phyloP scores from a whole-genome alignment of 2,888 invertebrate genomes.

The Shargacucullia verbasci region DNA sequence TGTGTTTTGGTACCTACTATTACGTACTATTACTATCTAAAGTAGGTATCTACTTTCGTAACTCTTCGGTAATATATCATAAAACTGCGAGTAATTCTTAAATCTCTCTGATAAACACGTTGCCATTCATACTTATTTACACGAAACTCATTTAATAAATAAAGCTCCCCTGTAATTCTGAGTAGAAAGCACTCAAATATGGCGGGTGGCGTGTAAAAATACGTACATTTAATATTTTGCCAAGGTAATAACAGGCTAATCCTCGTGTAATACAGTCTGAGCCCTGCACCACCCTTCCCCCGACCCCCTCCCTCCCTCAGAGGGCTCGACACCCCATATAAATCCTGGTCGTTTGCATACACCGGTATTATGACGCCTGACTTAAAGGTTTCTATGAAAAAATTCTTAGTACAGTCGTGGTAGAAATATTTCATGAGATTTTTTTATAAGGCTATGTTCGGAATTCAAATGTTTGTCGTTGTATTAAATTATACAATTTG shows the following conservation, averaged over 20 bases:
- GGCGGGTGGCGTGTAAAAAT: conserved; percentile 32
- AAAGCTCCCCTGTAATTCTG: conserved; percentile 28
- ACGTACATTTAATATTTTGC: conserved; percentile 52
- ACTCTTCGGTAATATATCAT: too few species aligned
- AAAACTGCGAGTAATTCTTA: too few species aligned
- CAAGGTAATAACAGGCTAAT: conserved; percentile 63
- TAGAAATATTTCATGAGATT: not conserved
- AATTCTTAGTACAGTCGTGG: conserved; percentile 36
- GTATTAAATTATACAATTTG: too few species aligned
- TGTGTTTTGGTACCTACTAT: too few species aligned
- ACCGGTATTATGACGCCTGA: conserved; percentile 55
- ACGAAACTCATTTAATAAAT: conserved; percentile 14
- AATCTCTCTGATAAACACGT: not conserved
- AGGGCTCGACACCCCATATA: conserved; percentile 44
- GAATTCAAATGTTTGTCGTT: too few species aligned
- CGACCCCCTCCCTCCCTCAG: conserved; percentile 9
- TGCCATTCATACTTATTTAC: conserved; percentile 33
- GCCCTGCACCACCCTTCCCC: conserved; percentile 36
- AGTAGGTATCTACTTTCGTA: too few species aligned
- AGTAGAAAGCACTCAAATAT: conserved; percentile 30
- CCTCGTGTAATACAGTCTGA: conserved; percentile 62
- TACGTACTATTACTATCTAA: too few species aligned
- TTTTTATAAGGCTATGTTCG: not conserved
- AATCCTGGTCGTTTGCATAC: conserved; percentile 65
- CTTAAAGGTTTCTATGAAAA: conserved; percentile 49